Conservation (phyloP, 2,888 invertebrate genomes). For the Ceramica pisi region DNA sequence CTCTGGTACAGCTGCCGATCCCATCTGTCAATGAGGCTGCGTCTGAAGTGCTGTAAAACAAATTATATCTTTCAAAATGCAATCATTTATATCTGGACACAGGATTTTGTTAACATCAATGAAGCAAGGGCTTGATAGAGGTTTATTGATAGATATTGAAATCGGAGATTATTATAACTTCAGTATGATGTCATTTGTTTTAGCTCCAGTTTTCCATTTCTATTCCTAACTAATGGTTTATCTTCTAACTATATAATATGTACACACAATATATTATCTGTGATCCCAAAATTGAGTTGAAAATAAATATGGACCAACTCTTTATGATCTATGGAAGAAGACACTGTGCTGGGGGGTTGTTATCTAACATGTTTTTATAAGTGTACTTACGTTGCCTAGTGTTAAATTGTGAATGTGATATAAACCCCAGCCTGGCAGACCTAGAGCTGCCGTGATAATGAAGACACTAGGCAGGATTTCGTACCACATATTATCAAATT, state of each 20-base stretch:
- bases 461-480: slow-evolving; percentile 92
- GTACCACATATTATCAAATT: slow-evolving; percentile 92
- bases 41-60: slow-evolving; percentile 89
- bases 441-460: slow-evolving; percentile 91
- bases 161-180: not conserved
- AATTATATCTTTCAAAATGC: not conserved
- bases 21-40: slow-evolving; percentile 88
- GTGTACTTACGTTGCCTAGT: slow-evolving; percentile 92
- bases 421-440: slow-evolving; percentile 91
- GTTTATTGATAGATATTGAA: not conserved
- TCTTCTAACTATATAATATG: not conserved
- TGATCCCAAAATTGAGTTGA: slow-evolving; percentile 20
- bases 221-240: not conserved
- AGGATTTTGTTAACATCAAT: not conserved
- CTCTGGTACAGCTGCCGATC: slow-evolving; percentile 91
- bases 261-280: slow-evolving; percentile 36
- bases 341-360: slow-evolving; percentile 65
- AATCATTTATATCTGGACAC: not conserved
- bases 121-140: too few relatives aligned
- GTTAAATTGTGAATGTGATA: slow-evolving; percentile 92
- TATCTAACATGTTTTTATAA: slow-evolving; percentile 82
- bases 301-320: not conserved
- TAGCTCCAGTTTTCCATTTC: not conserved
- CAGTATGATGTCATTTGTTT: not conserved
- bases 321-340: slow-evolving; percentile 51